These are phyloP conservation scores for Eupeodes luniger DNA, from an alignment of 2,888 invertebrate species.

Conservation along the genomic window DNA sequence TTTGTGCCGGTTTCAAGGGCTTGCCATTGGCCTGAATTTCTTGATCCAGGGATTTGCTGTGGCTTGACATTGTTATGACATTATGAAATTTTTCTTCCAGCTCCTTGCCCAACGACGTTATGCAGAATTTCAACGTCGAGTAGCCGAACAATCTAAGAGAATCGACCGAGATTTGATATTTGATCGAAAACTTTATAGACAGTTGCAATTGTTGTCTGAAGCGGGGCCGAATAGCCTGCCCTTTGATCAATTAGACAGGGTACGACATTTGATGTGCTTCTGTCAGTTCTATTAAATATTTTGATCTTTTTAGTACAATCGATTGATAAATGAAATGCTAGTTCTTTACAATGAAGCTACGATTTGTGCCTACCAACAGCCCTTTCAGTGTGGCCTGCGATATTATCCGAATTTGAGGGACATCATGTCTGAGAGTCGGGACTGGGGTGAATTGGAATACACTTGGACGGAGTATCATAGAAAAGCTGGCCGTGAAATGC, in stretches of 20 bases:
- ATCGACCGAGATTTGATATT: slow-evolving; percentile 88
- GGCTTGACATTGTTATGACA: slow-evolving; percentile 16
- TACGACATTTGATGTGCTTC: slow-evolving; percentile 83
- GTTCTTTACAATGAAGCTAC: slow-evolving; percentile 94
- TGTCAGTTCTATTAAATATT: neutral
- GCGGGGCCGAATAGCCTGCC: slow-evolving; percentile 94
- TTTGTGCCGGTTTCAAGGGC: slow-evolving; percentile 57
- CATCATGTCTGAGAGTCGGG: slow-evolving; percentile 91
- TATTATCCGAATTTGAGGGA: slow-evolving; percentile 91
- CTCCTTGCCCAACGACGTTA: slow-evolving; percentile 92
- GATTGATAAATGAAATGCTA: slow-evolving; percentile 94
- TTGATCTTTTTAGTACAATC: slow-evolving; percentile 89
- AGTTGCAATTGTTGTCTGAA: slow-evolving; percentile 90
- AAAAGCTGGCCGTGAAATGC: slow-evolving; percentile 91
- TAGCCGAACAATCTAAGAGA: slow-evolving; percentile 90
- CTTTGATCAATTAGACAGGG: slow-evolving; percentile 92
- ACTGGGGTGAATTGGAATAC: slow-evolving; percentile 95
- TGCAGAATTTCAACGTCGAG: slow-evolving; percentile 92
- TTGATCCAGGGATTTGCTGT: slow-evolving; percentile 31
- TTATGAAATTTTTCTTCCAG: slow-evolving; percentile 84
- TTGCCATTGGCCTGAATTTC: slow-evolving; percentile 55
- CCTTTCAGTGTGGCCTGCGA: slow-evolving; percentile 91
- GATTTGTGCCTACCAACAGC: slow-evolving; percentile 93
- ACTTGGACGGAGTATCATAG: slow-evolving; percentile 96
- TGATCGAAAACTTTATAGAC: slow-evolving; percentile 89